phyloP scores from a whole-genome alignment of 2,113 vertebrate genomes.

The Pipra filicauda region DNA sequence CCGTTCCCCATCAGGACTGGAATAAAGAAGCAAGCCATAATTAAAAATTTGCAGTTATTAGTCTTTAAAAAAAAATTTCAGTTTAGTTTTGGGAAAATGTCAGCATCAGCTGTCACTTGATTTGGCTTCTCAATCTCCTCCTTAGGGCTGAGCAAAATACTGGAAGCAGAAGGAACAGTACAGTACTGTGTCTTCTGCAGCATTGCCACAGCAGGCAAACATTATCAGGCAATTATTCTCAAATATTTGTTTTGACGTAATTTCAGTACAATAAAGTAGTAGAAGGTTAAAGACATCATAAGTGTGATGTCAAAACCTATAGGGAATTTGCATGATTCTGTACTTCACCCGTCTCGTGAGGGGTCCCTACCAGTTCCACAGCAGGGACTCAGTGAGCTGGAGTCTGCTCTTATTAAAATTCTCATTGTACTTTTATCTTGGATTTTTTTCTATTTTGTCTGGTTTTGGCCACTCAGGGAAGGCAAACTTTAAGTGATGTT shows the following conservation, averaged over 20 bases:
- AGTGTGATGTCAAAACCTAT: conserved; percentile 45
- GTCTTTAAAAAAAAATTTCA: background rate
- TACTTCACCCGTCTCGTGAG: background rate
- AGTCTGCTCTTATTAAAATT: background rate
- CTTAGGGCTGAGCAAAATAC: background rate
- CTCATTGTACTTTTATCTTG: background rate
- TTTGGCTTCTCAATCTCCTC: background rate
- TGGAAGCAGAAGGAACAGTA: background rate
- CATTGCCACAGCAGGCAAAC: background rate
- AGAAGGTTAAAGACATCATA: conserved; percentile 48
- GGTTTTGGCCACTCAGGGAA: background rate
- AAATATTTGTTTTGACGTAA: conserved; percentile 24
- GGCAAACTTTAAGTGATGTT: background rate
- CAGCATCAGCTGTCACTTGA: background rate
- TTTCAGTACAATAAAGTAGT: conserved; percentile 22
- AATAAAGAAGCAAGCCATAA: background rate
- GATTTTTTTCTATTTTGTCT: background rate
- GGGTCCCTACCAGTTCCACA: background rate
- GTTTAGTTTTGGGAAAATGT: background rate
- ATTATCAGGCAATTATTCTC: conserved; percentile 23
- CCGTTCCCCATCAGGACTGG: background rate
- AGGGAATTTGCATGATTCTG: background rate
- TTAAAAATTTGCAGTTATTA: background rate
- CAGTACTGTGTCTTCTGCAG: background rate
- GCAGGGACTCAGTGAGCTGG: background rate